A percentile compares a stretch with the other conserved stretches of the same genome.
These are phyloP conservation scores for Copidosoma aretas DNA, from an alignment of 2,888 invertebrate species.

Conservation along the genomic window DNA sequence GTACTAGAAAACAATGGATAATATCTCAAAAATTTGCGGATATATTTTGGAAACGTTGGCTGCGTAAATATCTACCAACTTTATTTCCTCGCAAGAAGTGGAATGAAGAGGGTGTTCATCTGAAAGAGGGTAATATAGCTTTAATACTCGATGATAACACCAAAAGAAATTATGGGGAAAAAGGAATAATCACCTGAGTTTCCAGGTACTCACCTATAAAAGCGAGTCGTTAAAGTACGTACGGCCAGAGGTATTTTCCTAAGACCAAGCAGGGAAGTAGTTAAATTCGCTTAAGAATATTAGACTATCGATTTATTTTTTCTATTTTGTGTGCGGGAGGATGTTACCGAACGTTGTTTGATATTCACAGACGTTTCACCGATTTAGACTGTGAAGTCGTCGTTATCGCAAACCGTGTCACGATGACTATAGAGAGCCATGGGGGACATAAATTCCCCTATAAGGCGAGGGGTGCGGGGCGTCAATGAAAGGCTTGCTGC, in stretches of 20 bases:
- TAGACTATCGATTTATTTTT: too few species aligned
- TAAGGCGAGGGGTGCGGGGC: too few species aligned
- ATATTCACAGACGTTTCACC: not conserved
- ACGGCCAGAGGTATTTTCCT: not conserved
- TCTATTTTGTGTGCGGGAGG: not conserved
- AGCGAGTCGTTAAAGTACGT: not conserved
- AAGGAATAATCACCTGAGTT: not conserved
- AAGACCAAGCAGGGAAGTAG: not conserved
- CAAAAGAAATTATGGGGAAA: not conserved
- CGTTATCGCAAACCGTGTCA: too few species aligned
- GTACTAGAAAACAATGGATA: constrained; percentile 28
- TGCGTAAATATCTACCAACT: constrained; percentile 36
- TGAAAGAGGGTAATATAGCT: not conserved
- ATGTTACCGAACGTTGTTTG: not conserved
- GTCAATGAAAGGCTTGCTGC: too few species aligned
- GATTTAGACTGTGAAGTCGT: too few species aligned
- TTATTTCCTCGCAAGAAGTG: constrained; percentile 18
- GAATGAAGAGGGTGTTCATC: not conserved
- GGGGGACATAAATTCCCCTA: too few species aligned
- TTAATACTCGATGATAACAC: not conserved
- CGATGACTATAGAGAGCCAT: too few species aligned
- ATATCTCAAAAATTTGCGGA: constrained; percentile 33
- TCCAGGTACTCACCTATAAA: not conserved
- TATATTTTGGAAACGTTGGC: constrained; percentile 41
- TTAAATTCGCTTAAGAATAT: not conserved